Evolutionary conservation across 2,113 vertebrate species (phyloP), one percentile per base, ranked within the genome.

Genomic region (Plecotus auritus): DNA sequence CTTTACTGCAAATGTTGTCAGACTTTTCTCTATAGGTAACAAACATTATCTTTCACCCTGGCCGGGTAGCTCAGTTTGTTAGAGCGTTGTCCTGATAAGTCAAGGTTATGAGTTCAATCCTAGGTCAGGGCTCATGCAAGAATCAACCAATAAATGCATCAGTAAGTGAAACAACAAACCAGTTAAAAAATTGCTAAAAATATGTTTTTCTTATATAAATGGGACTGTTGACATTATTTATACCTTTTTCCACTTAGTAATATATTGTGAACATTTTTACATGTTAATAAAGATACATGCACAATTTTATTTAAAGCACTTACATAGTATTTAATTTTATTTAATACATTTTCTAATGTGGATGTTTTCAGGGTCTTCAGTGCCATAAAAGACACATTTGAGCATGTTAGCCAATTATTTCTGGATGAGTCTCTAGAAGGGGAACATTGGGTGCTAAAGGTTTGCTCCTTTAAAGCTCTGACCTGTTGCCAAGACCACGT

Each of bases 1-100:
- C 69, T 85, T 88, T 12, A 66, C 45, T 93, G 23, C 28, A 78
- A 45, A 76, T 74, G 90, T 77, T 32, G 74, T 94, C 32, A 78
- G 40, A 30, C 0, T 22, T 91, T 89, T 91, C 70, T 83, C 16
- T 80, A 18, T 35, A 40, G 47, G 10, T 11, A 54, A 74, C 77
- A 56, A 56, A 32, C 26, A 3, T 30, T 45, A 81, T 77, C 49
- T 90, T 35, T 35, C 67, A 69, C 8, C 4, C 64, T 67, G 64
- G 32, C 32, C 7, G 3, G 32, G 64, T n/a, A 32, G 16, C 64
- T 67, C 64, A 67, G 32, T 67, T 67, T 32, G 64, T 17, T 67
- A 67, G 64, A 67, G 30, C 16, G 3, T 67, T 32, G 32, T 67
- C 30, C 64, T n/a, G 64, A 8, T 66, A 5, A 16, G 64, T 32